Evolutionary conservation across 2,113 vertebrate species (phyloP).

Genomic region (Hepsetus odoe): DNA sequence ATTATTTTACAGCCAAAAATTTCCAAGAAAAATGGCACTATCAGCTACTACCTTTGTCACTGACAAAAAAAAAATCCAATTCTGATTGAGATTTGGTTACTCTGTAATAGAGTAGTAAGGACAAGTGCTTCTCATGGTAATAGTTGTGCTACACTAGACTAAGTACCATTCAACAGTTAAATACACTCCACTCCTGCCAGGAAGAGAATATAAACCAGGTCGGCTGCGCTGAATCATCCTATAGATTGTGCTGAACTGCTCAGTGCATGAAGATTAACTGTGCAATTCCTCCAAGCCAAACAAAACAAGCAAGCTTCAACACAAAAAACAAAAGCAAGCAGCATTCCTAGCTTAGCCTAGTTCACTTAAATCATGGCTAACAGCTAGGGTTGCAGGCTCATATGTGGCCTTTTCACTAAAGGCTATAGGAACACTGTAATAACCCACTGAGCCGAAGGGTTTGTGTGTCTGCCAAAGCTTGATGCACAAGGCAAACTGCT

Average conservation of each 20-base stretch:
- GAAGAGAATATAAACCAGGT: conserved; percentile 22
- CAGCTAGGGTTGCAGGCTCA: conserved; percentile 1
- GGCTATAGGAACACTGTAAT: conserved; percentile 28
- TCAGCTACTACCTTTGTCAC: conserved; percentile 47
- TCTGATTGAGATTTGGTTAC: not conserved
- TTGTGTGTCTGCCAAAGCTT: not conserved
- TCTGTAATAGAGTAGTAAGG: conserved; percentile 13
- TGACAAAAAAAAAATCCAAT: conserved; percentile 50
- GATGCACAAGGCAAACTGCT: conserved; percentile 12
- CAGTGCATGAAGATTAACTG: conserved; percentile 26
- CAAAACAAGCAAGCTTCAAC: conserved; percentile 9
- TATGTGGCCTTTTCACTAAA: conserved; percentile 17
- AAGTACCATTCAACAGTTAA: conserved; percentile 35
- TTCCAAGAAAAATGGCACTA: conserved; percentile 57
- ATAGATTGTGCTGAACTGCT: conserved; percentile 14
- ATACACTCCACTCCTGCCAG: conserved; percentile 18
- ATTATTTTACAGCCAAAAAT: conserved; percentile 59
- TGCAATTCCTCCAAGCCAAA: conserved; percentile 17
- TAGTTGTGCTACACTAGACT: conserved; percentile 28
- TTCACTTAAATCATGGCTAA: conserved; percentile 9
- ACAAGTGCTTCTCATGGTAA: conserved; percentile 48
- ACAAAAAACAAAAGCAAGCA: not conserved
- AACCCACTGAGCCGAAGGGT: not conserved
- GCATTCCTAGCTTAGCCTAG: conserved; percentile 1
- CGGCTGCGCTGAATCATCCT: conserved; percentile 6